Evolutionary conservation across 2,113 vertebrate species (phyloP), one percentile per base, ranked within the genome.

Genomic region (Heloderma charlesbogerti): DNA sequence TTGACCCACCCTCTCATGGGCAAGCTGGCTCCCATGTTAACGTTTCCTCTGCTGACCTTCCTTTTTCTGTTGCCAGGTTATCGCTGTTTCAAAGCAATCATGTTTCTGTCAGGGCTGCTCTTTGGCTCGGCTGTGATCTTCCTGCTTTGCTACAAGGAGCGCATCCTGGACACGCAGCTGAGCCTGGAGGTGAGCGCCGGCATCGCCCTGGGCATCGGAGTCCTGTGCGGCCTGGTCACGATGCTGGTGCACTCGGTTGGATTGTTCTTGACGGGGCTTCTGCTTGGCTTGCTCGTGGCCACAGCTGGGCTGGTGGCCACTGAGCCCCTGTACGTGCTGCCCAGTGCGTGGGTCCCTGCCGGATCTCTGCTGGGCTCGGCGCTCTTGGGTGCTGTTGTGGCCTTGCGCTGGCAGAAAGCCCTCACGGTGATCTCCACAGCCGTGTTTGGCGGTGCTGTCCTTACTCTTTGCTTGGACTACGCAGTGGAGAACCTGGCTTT

Each of bases 61-160:
- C 13, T 87, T 88, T 3, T 3, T 6, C 60, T 12, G 15, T 37
- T 22, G 18, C 0, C 75, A 98, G 98, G 98, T 87, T 98, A 98
- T 91, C 97, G 98, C 94, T 99, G 98, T 95, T 99, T 98, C 97
- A 99, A 98, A 95, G 98, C 98, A 29, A 97, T 98, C 92, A 98
- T 98, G 98, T 99, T 99, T 96, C 98, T 99, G 66, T 99, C 98
- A 0, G 98, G 98, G 37, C 98, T 99, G 93, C 98, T 99, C 94
- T 98, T 98, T 1, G 98, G 98, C 94, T 98, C 98, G 0, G 94
- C 97, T 88, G 96, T 98, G 93, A 98, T 98, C 95, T 99, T 99
- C 96, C 94, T 98, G 91, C 97, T 99, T 63, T 98, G 98, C 96
- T 98, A 99, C 96, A 98, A 98, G 95, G 98, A 99, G 92, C 97